Evolutionary conservation across 2,797 vertebrate species (phyloP).

Genomic region (Lateolabrax maculatus): DNA sequence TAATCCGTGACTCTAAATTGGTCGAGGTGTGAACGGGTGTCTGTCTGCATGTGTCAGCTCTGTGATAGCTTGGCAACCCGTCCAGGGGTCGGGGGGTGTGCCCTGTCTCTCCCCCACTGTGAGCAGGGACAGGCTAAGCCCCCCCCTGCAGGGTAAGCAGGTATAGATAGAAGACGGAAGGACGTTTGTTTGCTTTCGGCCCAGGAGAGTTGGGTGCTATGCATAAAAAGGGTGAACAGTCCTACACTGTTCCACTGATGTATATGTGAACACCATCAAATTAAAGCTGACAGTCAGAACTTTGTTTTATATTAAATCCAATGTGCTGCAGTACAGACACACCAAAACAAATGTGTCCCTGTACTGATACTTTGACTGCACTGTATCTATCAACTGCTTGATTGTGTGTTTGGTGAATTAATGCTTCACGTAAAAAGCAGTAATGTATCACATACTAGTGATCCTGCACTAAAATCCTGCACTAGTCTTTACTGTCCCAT

Average conservation of each 20-base stretch:
- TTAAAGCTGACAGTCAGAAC: background rate
- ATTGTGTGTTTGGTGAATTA: background rate
- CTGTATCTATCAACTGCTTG: background rate
- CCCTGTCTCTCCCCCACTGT: background rate
- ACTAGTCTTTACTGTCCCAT: background rate
- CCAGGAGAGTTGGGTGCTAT: background rate
- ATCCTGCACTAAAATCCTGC: no score
- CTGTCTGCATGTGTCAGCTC: slow-evolving; percentile 16
- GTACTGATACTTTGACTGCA: background rate
- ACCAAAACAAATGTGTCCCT: background rate
- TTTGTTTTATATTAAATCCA: background rate
- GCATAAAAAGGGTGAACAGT: background rate
- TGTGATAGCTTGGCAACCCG: background rate
- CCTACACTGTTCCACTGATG: background rate
- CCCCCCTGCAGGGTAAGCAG: background rate
- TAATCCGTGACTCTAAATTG: slow-evolving; percentile 23
- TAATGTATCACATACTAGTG: background rate
- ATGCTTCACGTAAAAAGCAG: background rate
- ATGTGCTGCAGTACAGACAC: background rate
- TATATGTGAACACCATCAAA: background rate
- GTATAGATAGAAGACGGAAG: background rate
- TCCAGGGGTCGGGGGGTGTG: slow-evolving; percentile 4
- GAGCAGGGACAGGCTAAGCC: background rate
- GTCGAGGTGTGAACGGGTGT: slow-evolving; percentile 13
- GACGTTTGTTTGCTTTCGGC: background rate